Base-by-base conservation (phyloP, 2,797 vertebrate species). In the Eulemur mongoz region DNA sequence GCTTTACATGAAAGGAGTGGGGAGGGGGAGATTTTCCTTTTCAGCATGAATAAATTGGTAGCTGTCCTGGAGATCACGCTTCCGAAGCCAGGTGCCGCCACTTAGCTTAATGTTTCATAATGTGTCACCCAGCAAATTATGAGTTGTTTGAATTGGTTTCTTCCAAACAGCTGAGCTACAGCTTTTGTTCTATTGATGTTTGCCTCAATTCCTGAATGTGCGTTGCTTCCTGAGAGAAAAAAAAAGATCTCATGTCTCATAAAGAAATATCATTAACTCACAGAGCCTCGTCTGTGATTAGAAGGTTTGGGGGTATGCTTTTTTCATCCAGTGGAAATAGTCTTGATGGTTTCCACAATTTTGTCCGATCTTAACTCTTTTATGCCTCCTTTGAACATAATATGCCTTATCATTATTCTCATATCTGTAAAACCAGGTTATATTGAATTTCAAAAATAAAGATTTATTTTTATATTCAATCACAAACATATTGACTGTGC, bases 131-230 rank as follows among this genome's bases (percentile, higher is more conserved):
- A 70, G 95, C 48, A 97, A 96, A 95, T 96, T 97, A 94, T 67
- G 94, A 97, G 73, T 89, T 92, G 65, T 91, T 93, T 89, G 78
- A 89, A 96, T 86, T 80, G 79, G 96, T 96, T 97, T 96, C 92
- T 80, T 97, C 82, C 88, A 88, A 96, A 96, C 78, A 95, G 87
- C 96, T 97, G 96, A 97, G 95, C 93, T 93, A 38, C 76, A 89
- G 92, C 95, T 97, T 98, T 98, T 98, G 96, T 97, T 95, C 91
- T 93, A 80, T 94, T 97, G 92, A 94, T 95, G 92, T 95, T 97
- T 93, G 82, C 93, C 94, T 97, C 92, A 89, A 85, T 94, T 96
- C 48, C 59, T 93, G 57, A 97, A 90, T 84, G 82, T 94, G 57
- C 80, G n/a, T 70, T 96, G 79, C 94, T 96, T 97, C 73, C 81